Percentiles rank a stretch among this genome's conserved stretches.
Conservation (phyloP, 2,113 vertebrate species). For the Vicugna pacos region DNA sequence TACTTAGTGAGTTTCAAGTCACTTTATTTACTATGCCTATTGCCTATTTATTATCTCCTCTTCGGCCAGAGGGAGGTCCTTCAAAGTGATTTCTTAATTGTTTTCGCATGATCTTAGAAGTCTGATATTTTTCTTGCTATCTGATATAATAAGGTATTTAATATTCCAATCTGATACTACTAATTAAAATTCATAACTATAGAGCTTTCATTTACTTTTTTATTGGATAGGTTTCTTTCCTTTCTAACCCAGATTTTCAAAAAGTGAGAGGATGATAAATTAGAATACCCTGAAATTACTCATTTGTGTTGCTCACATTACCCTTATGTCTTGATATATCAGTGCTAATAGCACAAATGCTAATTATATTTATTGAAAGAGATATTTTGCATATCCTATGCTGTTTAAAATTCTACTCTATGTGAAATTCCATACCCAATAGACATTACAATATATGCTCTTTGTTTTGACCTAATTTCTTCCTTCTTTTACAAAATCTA, state of each 20-base stretch:
- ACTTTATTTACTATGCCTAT: no score
- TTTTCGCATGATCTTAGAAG: background rate
- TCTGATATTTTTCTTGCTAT: background rate
- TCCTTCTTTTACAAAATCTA: background rate
- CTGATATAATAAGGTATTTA: background rate
- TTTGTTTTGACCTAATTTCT: background rate
- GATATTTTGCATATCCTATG: background rate
- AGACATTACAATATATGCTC: background rate
- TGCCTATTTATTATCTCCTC: background rate
- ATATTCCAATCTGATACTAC: background rate
- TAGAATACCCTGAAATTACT: background rate
- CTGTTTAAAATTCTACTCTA: background rate
- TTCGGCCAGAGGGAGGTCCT: background rate
- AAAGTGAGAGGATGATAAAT: background rate
- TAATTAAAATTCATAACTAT: background rate
- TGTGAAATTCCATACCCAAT: background rate
- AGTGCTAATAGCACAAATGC: background rate
- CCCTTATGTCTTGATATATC: background rate
- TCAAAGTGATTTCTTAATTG: background rate
- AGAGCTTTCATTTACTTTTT: background rate
- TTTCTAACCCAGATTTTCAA: background rate
- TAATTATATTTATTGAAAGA: background rate
- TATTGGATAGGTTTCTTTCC: background rate
- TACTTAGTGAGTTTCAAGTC: background rate
- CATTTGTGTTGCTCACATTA: background rate